Evolutionary conservation across 1,140 invertebrate genomes (phyloP).

Genomic region (Caenorhabditis briggsae): DNA sequence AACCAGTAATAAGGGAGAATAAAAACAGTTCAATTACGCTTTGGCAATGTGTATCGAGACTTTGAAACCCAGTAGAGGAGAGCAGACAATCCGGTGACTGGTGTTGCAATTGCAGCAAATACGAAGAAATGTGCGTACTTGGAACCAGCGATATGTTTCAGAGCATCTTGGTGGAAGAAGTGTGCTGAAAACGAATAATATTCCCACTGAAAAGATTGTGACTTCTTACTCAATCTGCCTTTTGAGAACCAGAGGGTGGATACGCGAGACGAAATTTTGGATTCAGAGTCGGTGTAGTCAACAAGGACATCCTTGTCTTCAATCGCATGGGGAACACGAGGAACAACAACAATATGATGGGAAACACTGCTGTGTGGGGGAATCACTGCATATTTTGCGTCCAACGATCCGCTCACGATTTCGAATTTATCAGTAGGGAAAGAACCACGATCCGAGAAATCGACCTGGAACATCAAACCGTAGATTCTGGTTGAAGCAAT

Average conservation of each 20-base stretch:
- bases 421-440: conserved; percentile 36
- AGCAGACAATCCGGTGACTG: neutral
- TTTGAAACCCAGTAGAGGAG: neutral
- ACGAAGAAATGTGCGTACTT: neutral
- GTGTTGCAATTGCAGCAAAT: neutral
- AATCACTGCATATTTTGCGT: neutral
- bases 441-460: neutral
- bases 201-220: neutral
- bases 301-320: neutral
- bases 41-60: neutral
- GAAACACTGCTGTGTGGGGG: neutral
- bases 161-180: neutral
- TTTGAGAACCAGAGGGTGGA: neutral
- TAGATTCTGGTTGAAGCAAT: too few species aligned
- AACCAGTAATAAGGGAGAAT: neutral
- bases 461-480: conserved; percentile 4
- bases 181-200: neutral
- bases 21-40: neutral
- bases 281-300: conserved; percentile 7
- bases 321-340: neutral
- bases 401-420: neutral
- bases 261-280: neutral
- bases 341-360: conserved; percentile 33
- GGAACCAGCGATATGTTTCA: neutral
- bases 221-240: neutral